A percentile compares a stretch with the other conserved stretches of the same genome.
Conservation (phyloP, 2,113 vertebrate genomes). For the Peromyscus californicus region DNA sequence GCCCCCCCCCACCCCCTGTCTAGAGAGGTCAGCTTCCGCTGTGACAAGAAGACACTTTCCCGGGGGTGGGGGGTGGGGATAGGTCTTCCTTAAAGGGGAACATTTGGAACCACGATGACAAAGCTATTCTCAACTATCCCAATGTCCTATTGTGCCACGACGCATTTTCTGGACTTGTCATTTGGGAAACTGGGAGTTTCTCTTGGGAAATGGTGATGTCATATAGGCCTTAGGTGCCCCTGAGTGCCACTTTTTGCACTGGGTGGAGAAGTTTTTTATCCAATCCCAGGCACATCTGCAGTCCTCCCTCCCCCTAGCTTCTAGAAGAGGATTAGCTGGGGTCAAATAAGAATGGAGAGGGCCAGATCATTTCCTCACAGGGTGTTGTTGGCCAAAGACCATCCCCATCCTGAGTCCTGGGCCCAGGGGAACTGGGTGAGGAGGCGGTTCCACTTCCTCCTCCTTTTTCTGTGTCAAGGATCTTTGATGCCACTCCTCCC, state of each 20-base stretch:
- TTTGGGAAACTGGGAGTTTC: not conserved
- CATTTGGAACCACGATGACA: not conserved
- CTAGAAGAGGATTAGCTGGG: not conserved
- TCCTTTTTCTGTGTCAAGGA: not conserved
- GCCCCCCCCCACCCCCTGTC: no score
- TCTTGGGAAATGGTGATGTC: not conserved
- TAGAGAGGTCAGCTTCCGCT: not conserved
- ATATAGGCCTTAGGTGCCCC: not conserved
- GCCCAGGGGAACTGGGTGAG: not conserved
- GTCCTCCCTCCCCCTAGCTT: not conserved
- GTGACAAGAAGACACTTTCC: not conserved
- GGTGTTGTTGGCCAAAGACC: not conserved
- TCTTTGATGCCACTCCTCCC: not conserved
- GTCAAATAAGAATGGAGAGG: not conserved
- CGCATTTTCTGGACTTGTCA: not conserved
- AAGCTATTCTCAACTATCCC: not conserved
- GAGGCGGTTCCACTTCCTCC: not conserved
- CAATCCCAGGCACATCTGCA: not conserved
- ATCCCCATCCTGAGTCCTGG: not conserved
- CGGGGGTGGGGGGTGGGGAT: not conserved
- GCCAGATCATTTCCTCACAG: not conserved
- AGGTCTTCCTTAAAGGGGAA: not conserved
- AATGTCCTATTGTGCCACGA: not conserved
- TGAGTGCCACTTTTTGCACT: not conserved
- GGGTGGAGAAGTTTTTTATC: not conserved